A percentile compares a stretch with the other conserved stretches of the same genome.
Evolutionary conservation across 1,140 invertebrate genomes (phyloP).

Genomic region (Brachystomella parvula): DNA sequence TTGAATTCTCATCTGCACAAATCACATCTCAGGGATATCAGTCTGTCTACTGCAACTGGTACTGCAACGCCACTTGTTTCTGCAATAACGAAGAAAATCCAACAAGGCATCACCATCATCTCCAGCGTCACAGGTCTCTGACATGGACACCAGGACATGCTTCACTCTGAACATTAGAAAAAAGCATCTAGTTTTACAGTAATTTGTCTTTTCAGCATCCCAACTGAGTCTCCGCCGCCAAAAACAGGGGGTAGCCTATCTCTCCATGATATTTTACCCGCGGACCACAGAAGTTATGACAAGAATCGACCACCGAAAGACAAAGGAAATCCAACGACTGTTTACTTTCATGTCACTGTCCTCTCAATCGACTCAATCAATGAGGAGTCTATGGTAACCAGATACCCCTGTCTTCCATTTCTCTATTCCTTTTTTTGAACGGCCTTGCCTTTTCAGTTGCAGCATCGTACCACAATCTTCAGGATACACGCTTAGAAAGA

Average conservation of each 20-base stretch:
- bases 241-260: slow-evolving; percentile 46
- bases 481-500: too few species aligned
- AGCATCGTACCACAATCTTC: too few species aligned
- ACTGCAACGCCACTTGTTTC: not conserved
- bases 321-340: slow-evolving; percentile 72
- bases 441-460: slow-evolving; percentile 6
- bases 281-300: slow-evolving; percentile 74
- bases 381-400: slow-evolving; percentile 76
- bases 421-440: not conserved
- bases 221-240: slow-evolving; percentile 14
- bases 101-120: slow-evolving; percentile 5
- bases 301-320: slow-evolving; percentile 79
- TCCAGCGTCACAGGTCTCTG: not conserved
- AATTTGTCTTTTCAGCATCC: not conserved
- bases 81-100: not conserved
- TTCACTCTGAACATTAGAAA: too few species aligned
- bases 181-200: too few species aligned
- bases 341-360: slow-evolving; percentile 84
- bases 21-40: not conserved
- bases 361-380: slow-evolving; percentile 88
- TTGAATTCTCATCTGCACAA: not conserved
- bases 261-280: slow-evolving; percentile 72
- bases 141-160: too few species aligned
- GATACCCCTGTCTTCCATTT: not conserved
- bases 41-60: not conserved